These are phyloP conservation scores for Lordiphosa mommai DNA, from an alignment of 1,140 invertebrate species.

Conservation along the genomic window DNA sequence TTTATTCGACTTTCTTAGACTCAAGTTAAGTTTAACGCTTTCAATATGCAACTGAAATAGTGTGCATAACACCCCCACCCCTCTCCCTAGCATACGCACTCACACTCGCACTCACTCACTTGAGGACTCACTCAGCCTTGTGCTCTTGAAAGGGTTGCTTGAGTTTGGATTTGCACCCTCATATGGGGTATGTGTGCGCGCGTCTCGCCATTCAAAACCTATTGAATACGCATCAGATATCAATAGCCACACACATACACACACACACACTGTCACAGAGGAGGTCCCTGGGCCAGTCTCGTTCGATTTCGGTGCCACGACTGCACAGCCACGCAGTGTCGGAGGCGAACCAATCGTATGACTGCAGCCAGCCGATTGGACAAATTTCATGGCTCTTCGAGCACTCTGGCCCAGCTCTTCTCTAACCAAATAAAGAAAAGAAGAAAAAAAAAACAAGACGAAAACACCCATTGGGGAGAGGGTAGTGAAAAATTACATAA, in stretches of 20 bases:
- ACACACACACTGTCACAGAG: conserved; percentile 7
- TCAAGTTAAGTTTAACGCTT: too few relatives aligned
- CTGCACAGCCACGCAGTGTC: conserved; percentile 4
- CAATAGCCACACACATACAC: conserved; percentile 51
- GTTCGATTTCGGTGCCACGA: conserved; percentile 67
- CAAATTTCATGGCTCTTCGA: conserved; percentile 40
- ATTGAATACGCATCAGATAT: conserved; percentile 79
- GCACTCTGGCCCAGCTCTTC: conserved; percentile 7
- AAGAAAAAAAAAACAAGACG: neutral
- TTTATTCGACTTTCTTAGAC: too few relatives aligned
- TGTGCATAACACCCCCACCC: neutral
- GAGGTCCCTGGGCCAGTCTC: conserved; percentile 2
- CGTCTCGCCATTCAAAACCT: conserved; percentile 52
- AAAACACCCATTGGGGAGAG: neutral
- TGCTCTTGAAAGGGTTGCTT: conserved; percentile 47
- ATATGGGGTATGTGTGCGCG: conserved; percentile 53
- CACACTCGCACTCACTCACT: neutral
- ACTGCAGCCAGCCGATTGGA: conserved; percentile 72
- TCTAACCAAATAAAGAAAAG: neutral
- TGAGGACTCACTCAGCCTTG: neutral
- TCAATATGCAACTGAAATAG: too few relatives aligned
- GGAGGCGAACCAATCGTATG: conserved; percentile 56
- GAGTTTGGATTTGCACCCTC: conserved; percentile 42
- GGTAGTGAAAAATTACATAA: conserved; percentile 69
- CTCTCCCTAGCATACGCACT: too few relatives aligned